phyloP scores from a whole-genome alignment of 2,888 invertebrate species.

The Acleris emargana region DNA sequence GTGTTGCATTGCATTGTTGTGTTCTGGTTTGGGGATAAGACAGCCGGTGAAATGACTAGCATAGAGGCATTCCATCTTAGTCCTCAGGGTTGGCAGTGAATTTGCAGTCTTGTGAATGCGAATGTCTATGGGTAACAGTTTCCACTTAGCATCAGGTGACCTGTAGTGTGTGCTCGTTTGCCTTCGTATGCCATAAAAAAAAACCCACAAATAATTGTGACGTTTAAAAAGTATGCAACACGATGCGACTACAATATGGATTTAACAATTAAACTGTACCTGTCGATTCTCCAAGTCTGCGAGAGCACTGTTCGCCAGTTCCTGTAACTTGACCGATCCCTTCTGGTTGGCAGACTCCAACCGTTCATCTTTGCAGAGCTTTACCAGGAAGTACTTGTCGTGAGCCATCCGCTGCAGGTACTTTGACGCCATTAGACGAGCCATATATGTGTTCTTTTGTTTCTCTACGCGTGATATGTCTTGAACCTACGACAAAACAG shows the following conservation, averaged over 20 bases:
- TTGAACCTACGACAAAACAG: slow-evolving; percentile 58
- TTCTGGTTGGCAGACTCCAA: slow-evolving; percentile 70
- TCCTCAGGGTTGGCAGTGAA: no score
- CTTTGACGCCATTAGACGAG: slow-evolving; percentile 75
- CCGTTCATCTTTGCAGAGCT: slow-evolving; percentile 71
- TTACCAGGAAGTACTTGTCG: slow-evolving; percentile 75
- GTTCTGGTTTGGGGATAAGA: no score
- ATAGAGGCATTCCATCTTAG: no score
- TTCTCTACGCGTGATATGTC: slow-evolving; percentile 71
- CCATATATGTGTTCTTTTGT: slow-evolving; percentile 67
- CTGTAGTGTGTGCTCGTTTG: no score
- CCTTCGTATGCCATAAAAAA: no score
- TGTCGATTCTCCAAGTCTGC: slow-evolving; percentile 71
- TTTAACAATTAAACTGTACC: slow-evolving; percentile 46
- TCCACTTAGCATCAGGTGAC: no score
- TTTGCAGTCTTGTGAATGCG: no score
- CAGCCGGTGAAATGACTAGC: no score
- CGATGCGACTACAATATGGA: neutral
- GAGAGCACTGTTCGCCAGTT: slow-evolving; percentile 67
- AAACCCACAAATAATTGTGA: no score
- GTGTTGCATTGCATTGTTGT: no score
- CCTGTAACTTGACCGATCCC: slow-evolving; percentile 63
- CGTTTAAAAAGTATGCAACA: no score
- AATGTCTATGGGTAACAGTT: no score
- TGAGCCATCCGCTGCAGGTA: slow-evolving; percentile 79